phyloP scores from a whole-genome alignment of 1,140 invertebrate species.

The Scaptomyza pallida region DNA sequence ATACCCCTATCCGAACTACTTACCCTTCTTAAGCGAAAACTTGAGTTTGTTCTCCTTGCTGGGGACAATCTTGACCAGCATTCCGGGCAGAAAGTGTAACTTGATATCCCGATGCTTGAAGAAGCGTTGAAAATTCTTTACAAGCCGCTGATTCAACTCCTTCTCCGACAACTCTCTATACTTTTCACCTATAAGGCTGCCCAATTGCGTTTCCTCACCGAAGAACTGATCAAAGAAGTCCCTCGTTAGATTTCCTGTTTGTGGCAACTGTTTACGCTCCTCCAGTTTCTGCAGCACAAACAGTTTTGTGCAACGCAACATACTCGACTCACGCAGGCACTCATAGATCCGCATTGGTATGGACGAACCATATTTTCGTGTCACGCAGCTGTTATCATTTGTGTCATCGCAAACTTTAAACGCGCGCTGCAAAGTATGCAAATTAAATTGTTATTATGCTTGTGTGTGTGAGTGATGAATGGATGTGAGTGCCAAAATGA shows the following conservation, averaged over 20 bases:
- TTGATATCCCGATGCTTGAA: slow-evolving; percentile 83
- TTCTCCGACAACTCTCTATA: slow-evolving; percentile 70
- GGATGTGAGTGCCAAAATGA: too few species aligned
- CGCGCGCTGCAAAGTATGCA: slow-evolving; percentile 45
- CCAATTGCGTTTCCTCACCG: slow-evolving; percentile 65
- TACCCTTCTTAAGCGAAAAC: slow-evolving; percentile 75
- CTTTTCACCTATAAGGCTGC: slow-evolving; percentile 64
- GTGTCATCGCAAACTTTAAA: slow-evolving; percentile 49
- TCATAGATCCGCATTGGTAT: slow-evolving; percentile 81
- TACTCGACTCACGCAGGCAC: slow-evolving; percentile 64
- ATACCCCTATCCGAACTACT: background rate
- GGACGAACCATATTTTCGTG: slow-evolving; percentile 72
- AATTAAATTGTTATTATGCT: slow-evolving; percentile 1
- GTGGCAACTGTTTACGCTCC: slow-evolving; percentile 52
- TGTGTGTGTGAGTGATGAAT: background rate
- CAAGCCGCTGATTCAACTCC: slow-evolving; percentile 72
- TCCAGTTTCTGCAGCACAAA: slow-evolving; percentile 82
- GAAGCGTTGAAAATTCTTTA: slow-evolving; percentile 74
- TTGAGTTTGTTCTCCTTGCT: slow-evolving; percentile 81
- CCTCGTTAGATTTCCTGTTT: slow-evolving; percentile 71
- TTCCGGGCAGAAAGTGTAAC: slow-evolving; percentile 74
- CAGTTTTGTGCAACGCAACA: slow-evolving; percentile 81
- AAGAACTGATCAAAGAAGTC: slow-evolving; percentile 82
- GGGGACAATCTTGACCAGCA: slow-evolving; percentile 79
- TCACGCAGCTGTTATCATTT: slow-evolving; percentile 42